phyloP scores from a whole-genome alignment of 2,113 vertebrate genomes.

The Labrus mixtus region DNA sequence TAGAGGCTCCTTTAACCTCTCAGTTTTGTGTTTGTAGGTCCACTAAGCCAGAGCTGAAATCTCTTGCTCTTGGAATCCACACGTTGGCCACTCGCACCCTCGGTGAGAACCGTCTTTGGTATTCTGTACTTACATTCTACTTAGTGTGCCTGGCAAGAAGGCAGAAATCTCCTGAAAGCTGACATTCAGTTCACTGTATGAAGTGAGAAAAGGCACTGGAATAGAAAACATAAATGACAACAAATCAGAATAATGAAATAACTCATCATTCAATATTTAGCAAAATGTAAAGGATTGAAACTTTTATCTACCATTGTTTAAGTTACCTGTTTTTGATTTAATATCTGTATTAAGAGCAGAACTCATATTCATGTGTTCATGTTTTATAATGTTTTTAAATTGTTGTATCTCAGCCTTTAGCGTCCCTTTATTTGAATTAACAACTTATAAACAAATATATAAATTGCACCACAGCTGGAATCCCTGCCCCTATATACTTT shows the following conservation, averaged over 20 bases:
- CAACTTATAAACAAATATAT: too few species aligned
- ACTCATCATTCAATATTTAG: background rate
- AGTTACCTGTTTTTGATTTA: rapidly evolving
- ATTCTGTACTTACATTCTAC: background rate
- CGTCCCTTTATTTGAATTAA: constrained; percentile 12
- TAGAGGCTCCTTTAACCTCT: background rate
- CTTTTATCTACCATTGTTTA: background rate
- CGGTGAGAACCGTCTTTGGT: constrained; percentile 81
- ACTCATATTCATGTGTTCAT: background rate
- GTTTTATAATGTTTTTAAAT: background rate
- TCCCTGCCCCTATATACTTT: constrained; percentile 94
- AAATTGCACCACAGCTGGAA: constrained; percentile 85
- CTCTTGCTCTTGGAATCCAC: constrained; percentile 91
- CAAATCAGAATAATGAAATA: background rate
- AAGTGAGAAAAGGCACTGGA: background rate
- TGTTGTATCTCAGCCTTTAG: too few species aligned
- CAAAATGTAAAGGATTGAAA: background rate
- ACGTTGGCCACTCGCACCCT: constrained; percentile 90
- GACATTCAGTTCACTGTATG: background rate
- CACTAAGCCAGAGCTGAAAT: constrained; percentile 91
- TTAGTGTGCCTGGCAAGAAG: background rate
- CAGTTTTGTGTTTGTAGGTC: constrained; percentile 80
- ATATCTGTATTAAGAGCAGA: background rate
- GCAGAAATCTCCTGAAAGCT: background rate
- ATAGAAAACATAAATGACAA: background rate